Conservation (phyloP, 2,888 invertebrate species). For the Linyphia triangularis region DNA sequence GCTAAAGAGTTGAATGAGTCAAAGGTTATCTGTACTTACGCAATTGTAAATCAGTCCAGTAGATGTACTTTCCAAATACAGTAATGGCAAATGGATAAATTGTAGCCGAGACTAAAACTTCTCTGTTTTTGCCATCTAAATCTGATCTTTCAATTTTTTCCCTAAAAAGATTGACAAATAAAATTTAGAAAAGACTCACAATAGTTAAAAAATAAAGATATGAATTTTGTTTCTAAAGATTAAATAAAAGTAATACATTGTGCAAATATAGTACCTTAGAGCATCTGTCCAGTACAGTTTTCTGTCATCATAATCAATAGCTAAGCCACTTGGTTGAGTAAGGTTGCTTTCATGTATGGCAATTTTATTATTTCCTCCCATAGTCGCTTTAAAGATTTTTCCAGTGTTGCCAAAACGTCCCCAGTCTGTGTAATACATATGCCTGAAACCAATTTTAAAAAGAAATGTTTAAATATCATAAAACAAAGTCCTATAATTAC, state of each 20-base stretch:
- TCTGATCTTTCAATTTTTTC: slow-evolving; percentile 96
- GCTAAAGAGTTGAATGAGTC: too few relatives aligned
- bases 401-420: slow-evolving; percentile 94
- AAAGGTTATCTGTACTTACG: slow-evolving; percentile 80
- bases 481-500: too few relatives aligned
- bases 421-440: slow-evolving; percentile 97
- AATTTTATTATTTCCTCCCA: slow-evolving; percentile 95
- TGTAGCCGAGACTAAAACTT: slow-evolving; percentile 89
- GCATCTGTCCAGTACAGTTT: slow-evolving; percentile 96
- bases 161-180: slow-evolving; percentile 76
- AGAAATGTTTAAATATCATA: too few relatives aligned
- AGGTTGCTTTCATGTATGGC: slow-evolving; percentile 93
- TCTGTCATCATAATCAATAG: slow-evolving; percentile 94
- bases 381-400: slow-evolving; percentile 95
- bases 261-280: slow-evolving; percentile 82
- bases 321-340: slow-evolving; percentile 96
- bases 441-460: slow-evolving; percentile 81
- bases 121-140: slow-evolving; percentile 91
- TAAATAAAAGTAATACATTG: background rate
- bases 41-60: slow-evolving; percentile 96
- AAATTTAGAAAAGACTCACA: background rate
- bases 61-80: slow-evolving; percentile 92
- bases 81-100: slow-evolving; percentile 97
- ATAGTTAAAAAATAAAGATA: background rate
- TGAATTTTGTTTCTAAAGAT: background rate